Base-by-base conservation (phyloP, 2,797 vertebrate genomes). In the Myotis myotis region DNA sequence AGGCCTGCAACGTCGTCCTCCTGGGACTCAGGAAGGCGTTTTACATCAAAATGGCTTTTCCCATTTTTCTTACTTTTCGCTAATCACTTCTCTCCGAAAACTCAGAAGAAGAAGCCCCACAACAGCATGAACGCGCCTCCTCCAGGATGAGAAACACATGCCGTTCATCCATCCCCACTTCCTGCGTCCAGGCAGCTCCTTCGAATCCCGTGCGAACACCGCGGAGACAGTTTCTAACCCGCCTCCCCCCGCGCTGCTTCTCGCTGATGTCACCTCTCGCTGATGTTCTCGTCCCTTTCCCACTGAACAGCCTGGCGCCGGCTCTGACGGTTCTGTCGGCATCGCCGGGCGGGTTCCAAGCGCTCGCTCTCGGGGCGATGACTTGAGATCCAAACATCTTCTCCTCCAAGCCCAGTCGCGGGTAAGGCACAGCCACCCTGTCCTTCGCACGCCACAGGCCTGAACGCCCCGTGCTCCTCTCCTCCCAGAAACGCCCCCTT, bases 191-290 rank as follows among this genome's bases (percentile, higher is more conserved):
- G 1, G 20, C 30, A 30, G 74, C 33, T n/a, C n/a, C 70, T 36
- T 16, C 17, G 7, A 1, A 5, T 33, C n/a, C 8, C 12, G 8
- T 62, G 53, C 81, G 62, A 51, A 41, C 3, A 22, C 47, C n/a
- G 20, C 7, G 16, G 15, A 70, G 30, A 23, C 0, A 6, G 30
- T 13, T 17, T n/a, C 5, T 51, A 15, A 3, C 8, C 19, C 5
- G 0, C 8, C 47, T 16, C 28, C 8, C 8, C 0, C 1, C 13
- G n/a, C 11, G 2, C n/a, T 17, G 0, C 22, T 49, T 15, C 75
- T 30, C 25, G 1, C 28, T 6, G 51, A 70, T 1, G 41, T n/a
- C 55, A 53, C 53, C 36, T 53, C 49, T 4, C 49, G 13, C 49
- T 17, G 13, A 4, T 49, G 49, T 51, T 17, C 49, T 1, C 16